Conservation (phyloP, 1,140 invertebrate genomes). For the Bombus pyrosoma region DNA sequence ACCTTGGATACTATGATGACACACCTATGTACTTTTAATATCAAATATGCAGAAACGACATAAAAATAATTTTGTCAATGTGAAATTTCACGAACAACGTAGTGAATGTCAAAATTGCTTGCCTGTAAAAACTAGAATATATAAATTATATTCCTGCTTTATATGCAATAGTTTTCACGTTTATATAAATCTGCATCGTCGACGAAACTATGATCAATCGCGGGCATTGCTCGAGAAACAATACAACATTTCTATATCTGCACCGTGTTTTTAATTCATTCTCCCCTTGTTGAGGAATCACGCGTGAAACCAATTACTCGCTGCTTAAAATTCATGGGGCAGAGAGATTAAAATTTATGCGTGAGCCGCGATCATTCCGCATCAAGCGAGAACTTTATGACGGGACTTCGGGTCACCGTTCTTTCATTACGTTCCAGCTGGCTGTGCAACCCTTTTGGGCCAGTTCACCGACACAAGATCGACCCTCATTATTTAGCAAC, state of each 20-base stretch:
- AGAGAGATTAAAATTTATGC: conserved; percentile 21
- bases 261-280: too few species aligned
- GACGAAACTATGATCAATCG: neutral
- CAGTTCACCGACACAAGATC: neutral
- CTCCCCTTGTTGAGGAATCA: too few species aligned
- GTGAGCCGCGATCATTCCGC: neutral
- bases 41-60: too few species aligned
- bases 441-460: neutral
- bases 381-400: neutral
- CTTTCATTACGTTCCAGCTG: conserved; percentile 10
- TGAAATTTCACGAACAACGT: too few species aligned
- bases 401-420: neutral
- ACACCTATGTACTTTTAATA: too few species aligned
- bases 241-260: neutral
- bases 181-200: neutral
- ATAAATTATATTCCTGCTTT: too few species aligned
- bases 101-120: too few species aligned
- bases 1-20: too few species aligned
- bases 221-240: neutral
- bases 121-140: too few species aligned
- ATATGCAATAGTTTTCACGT: too few species aligned
- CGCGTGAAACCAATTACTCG: neutral
- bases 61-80: too few species aligned
- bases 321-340: neutral
- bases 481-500: conserved; percentile 35